Evolutionary conservation across 2,113 vertebrate species (phyloP), one percentile per base, ranked within the genome.

Genomic region (Paramisgurnus dabryanus): DNA sequence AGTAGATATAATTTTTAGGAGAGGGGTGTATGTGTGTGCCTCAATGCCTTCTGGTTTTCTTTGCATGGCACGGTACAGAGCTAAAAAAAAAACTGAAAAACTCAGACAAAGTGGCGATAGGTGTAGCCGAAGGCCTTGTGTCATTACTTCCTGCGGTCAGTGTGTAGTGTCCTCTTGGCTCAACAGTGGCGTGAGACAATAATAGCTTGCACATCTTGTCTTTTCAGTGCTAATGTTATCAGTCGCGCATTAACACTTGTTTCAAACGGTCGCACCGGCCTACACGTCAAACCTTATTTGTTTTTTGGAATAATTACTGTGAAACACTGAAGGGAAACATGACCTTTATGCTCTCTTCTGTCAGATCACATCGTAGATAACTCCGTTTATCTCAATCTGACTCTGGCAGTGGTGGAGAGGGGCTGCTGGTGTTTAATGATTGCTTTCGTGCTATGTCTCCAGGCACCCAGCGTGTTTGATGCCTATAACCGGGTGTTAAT

Each of bases 1-100:
- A 34, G 73, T 2, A 74, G 15, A 1, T 5, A 82, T 80, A 90
- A 87, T 90, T 87, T 88, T 89, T 87, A 88, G 88, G 71, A 47
- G 13, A 49, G 41, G 58, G 60, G 79, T 45, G 39, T 70, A 64
- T 18, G 7, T 71, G 65, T 18, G 3, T 68, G 72, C 18, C 18
- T 43, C 68, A 17, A 49, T 41, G 11, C 49, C 80, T 66, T 49
- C 58, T 47, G 43, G 70, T 76, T 87, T 87, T 82, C 67, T 70
- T 61, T 80, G 13, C 39, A 77, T 78, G 81, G 82, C 71, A 82
- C 39, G 40, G 50, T 76, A 76, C 63, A 5, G 65, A 58, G 47
- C 68, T 72, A 40, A 82, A 83, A 79, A 66, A 67, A 70, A 65
- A 80, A 34, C 27, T 2, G 27, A 34, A 34, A 55, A 43, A 27